phyloP scores from a whole-genome alignment of 2,113 vertebrate genomes.

The Lutjanus erythropterus region DNA sequence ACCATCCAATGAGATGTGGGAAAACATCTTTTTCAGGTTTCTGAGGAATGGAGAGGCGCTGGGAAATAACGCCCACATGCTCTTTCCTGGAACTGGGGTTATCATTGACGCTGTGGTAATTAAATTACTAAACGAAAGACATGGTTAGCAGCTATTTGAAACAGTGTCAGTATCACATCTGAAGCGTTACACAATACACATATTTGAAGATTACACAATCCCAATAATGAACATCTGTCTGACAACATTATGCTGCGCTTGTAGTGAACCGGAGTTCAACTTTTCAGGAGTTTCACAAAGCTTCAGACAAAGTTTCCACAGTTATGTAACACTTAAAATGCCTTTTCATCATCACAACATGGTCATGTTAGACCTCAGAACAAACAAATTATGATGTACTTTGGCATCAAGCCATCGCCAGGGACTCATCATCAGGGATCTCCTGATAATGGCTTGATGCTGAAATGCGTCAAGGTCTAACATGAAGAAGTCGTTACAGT shows the following conservation, averaged over 20 bases:
- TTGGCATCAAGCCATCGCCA: too few relatives aligned
- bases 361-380: too few relatives aligned
- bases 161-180: conserved; percentile 70
- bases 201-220: conserved; percentile 7
- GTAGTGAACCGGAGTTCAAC: neutral
- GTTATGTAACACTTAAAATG: too few relatives aligned
- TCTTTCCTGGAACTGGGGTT: conserved; percentile 65
- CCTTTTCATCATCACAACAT: too few relatives aligned
- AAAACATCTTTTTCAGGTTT: conserved; percentile 65
- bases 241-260: too few relatives aligned
- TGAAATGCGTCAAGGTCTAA: too few relatives aligned
- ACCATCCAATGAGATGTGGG: conserved; percentile 5
- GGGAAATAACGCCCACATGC: conserved; percentile 47
- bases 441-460: too few relatives aligned
- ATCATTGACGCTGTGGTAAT: conserved; percentile 70
- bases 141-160: conserved; percentile 53
- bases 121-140: conserved; percentile 67
- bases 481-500: too few relatives aligned
- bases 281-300: neutral
- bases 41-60: conserved; percentile 16
- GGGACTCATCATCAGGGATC: too few relatives aligned
- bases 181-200: neutral
- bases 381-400: too few relatives aligned
- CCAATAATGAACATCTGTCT: neutral
- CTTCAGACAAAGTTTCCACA: too few relatives aligned